These are phyloP conservation scores for Drosophila persimilis DNA, from an alignment of 1,140 invertebrate genomes.

Conservation along the genomic window DNA sequence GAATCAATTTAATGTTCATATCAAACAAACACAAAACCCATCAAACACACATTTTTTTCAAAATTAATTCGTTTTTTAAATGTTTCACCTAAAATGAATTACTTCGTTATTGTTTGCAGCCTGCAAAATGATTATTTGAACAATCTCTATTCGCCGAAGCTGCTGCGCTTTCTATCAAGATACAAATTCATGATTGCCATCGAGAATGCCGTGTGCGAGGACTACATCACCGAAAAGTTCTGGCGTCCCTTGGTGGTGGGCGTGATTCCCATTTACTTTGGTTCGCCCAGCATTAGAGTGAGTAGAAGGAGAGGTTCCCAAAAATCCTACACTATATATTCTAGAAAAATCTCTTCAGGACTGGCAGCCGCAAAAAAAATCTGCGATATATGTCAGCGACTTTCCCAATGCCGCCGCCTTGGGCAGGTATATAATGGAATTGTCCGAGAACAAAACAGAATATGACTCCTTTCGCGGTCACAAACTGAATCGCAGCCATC, in stretches of 20 bases:
- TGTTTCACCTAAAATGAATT: not conserved
- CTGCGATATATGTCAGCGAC: slow-evolving; percentile 61
- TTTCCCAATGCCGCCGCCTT: slow-evolving; percentile 55
- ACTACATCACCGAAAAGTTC: slow-evolving; percentile 96
- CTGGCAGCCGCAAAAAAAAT: slow-evolving; percentile 69
- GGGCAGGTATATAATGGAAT: slow-evolving; percentile 41
- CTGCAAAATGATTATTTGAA: slow-evolving; percentile 85
- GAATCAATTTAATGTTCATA: not conserved
- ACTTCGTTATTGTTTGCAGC: slow-evolving; percentile 25
- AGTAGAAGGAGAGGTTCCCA: not conserved
- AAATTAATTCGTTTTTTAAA: too few relatives aligned
- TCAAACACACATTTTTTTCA: too few relatives aligned
- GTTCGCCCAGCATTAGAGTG: slow-evolving; percentile 86
- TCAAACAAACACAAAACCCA: not conserved
- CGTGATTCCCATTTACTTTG: slow-evolving; percentile 91
- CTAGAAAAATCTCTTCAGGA: slow-evolving; percentile 35
- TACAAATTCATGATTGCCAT: slow-evolving; percentile 94
- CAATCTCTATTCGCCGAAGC: slow-evolving; percentile 85
- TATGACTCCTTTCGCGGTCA: slow-evolving; percentile 62
- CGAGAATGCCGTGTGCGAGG: slow-evolving; percentile 93
- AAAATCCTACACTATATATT: not conserved
- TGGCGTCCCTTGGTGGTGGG: slow-evolving; percentile 92
- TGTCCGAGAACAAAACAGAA: slow-evolving; percentile 40
- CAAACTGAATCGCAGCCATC: slow-evolving; percentile 39
- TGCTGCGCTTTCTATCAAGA: slow-evolving; percentile 84